Evolutionary conservation across 2,888 invertebrate species (phyloP).

Genomic region (Willowsia nigromaculata): DNA sequence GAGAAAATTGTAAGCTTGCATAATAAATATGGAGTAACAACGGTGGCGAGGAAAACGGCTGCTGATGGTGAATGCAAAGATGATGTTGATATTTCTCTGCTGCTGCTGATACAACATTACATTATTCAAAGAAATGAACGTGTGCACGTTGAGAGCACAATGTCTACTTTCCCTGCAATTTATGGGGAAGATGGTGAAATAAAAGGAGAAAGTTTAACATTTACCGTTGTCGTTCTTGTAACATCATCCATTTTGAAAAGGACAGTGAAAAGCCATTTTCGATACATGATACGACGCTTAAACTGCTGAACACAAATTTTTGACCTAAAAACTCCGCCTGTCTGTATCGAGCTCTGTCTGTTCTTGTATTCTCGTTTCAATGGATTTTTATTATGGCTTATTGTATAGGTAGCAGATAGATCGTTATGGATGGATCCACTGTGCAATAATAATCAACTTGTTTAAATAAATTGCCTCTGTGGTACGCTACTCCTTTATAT

Average conservation of each 20-base stretch:
- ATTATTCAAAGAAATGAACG: neutral
- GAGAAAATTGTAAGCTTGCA: neutral
- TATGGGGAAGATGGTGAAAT: neutral
- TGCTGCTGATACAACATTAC: neutral
- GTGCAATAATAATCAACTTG: slow-evolving; percentile 2
- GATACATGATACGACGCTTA: slow-evolving; percentile 17
- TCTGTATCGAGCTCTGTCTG: neutral
- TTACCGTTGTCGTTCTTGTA: neutral
- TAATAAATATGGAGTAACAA: neutral
- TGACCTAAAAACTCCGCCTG: neutral
- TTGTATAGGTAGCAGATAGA: neutral
- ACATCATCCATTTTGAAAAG: neutral
- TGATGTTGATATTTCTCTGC: neutral
- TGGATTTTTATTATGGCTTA: neutral
- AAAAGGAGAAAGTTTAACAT: slow-evolving; percentile 24
- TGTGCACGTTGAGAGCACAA: neutral
- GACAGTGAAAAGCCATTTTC: slow-evolving; percentile 32
- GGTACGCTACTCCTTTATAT: neutral
- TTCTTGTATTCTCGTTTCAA: neutral
- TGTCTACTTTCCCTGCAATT: neutral
- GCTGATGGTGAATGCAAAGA: neutral
- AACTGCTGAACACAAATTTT: neutral
- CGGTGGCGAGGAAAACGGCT: neutral
- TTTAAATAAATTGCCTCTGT: slow-evolving; percentile 1
- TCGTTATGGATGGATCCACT: neutral